Conservation (phyloP, 2,888 invertebrate genomes). For the Lithosia quadra region DNA sequence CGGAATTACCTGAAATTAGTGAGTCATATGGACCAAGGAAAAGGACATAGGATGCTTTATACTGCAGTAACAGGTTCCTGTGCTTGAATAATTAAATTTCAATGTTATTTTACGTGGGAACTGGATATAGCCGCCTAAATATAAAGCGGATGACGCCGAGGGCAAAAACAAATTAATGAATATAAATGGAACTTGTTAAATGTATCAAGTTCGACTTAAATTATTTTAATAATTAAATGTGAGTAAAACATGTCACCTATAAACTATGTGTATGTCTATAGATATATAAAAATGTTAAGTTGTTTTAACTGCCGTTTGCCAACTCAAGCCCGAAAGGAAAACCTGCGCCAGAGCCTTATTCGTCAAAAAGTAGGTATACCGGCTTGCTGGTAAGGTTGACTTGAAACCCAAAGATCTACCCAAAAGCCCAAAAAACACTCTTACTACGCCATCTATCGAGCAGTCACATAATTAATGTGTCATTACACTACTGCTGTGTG, state of each 20-base stretch:
- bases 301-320: too few species aligned
- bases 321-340: too few species aligned
- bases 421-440: background rate
- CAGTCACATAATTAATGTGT: background rate
- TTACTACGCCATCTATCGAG: background rate
- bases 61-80: background rate
- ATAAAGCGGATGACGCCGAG: background rate
- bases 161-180: background rate
- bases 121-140: constrained; percentile 20
- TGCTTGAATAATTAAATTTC: constrained; percentile 47
- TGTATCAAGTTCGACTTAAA: background rate
- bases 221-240: background rate
- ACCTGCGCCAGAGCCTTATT: too few species aligned
- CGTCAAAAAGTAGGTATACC: background rate
- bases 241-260: too few species aligned
- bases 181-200: background rate
- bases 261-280: too few species aligned
- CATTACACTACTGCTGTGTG: background rate
- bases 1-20: background rate
- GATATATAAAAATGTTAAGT: too few species aligned
- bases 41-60: background rate
- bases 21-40: background rate
- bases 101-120: constrained; percentile 40
- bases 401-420: background rate
- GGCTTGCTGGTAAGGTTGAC: background rate